Base-by-base conservation (phyloP, 1,140 invertebrate species). In the Leptonema lineaticorne region DNA sequence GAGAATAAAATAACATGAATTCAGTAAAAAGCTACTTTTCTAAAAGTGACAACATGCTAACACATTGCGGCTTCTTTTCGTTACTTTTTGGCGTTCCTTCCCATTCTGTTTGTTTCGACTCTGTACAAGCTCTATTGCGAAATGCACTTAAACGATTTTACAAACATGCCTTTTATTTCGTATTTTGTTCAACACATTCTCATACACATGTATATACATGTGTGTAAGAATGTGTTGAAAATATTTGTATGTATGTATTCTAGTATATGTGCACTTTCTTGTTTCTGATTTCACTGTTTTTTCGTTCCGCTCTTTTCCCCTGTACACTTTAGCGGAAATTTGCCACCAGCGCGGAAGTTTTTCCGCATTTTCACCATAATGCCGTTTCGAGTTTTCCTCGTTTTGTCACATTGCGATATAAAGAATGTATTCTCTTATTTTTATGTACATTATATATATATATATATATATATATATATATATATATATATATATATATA, bases 91-190 rank as follows among this genome's bases (percentile, higher is more conserved):
- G 37, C 2, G 2, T 4, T 26, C 50, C 46, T 18, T 16, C 41
- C 7, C 46, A 20, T 18, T 20, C 11, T 11, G 1, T 20, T 2
- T n/a, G 1, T 14, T 53, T 53, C 50, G 2, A 20, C 18, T 1
- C 46, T n/a, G 20, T 41, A 4, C 50, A n/a, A 28, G n/a, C 46
- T 26, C 62, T 18, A 50, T 64, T 64, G 45, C 62, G 62, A 64
- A 64, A 64, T 64, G 62, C 62, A 64, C 62, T 64, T 64, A 64
- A 64, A 64, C 62, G 62, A 28, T 64, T 64, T 64, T 46, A 26
- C 62, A 64, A 29, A 50, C 29, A 45, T 41, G 18, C 30, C 62
- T 64, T 64, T 64, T 64, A 64, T 64, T 64, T 64, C 62, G 26
- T 26, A 22, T 53, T 53, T 53, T 26, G 50, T 11, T n/a, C 50